phyloP scores from a whole-genome alignment of 2,888 invertebrate species.

The Pterostichus madidus region DNA sequence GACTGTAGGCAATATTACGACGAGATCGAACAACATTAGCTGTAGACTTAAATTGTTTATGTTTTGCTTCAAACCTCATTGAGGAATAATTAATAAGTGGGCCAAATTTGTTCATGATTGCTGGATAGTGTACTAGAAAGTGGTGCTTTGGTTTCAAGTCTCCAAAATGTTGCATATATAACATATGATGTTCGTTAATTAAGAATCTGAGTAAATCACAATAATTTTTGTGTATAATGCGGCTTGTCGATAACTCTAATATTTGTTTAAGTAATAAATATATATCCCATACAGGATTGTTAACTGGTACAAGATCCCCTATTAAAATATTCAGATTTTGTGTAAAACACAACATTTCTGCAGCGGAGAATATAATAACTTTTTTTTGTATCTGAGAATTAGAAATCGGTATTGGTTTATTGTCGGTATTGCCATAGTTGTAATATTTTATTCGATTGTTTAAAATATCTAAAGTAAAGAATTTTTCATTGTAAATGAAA shows the following conservation, averaged over 20 bases:
- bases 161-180: slow-evolving; percentile 53
- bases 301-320: slow-evolving; percentile 38
- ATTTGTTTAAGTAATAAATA: slow-evolving; percentile 48
- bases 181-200: slow-evolving; percentile 54
- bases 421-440: slow-evolving; percentile 22
- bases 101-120: slow-evolving; percentile 42
- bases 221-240: slow-evolving; percentile 8
- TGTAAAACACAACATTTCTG: slow-evolving; percentile 53
- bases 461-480: background rate
- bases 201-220: slow-evolving; percentile 29
- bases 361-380: slow-evolving; percentile 40
- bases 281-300: slow-evolving; percentile 39
- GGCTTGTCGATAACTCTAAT: slow-evolving; percentile 23
- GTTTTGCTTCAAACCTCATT: too few relatives aligned
- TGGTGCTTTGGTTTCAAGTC: too few relatives aligned
- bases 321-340: slow-evolving; percentile 35
- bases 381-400: slow-evolving; percentile 44
- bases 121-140: slow-evolving; percentile 52
- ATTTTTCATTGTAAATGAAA: background rate
- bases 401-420: slow-evolving; percentile 64
- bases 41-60: too few relatives aligned
- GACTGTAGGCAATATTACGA: too few relatives aligned
- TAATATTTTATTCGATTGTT: background rate
- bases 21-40: too few relatives aligned
- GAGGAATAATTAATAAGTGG: too few relatives aligned